Base-by-base conservation (phyloP, 2,888 invertebrate genomes). In the Tachystola acroxantha region DNA sequence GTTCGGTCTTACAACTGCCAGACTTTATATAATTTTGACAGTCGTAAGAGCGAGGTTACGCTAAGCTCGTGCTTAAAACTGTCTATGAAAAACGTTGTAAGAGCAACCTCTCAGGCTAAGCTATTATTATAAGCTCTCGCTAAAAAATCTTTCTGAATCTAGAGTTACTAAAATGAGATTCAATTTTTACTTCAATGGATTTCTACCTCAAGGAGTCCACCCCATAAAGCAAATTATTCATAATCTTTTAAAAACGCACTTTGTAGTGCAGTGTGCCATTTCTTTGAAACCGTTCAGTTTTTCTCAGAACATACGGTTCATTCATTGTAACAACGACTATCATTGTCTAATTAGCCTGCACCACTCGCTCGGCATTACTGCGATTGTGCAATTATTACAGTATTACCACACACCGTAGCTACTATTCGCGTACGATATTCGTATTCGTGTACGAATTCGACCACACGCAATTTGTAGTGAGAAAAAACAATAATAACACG, bases 321-420 rank as follows among this genome's bases (percentile, higher is more conserved):
- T 27, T 29, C 10, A 14, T 32, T 33, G 27, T 13, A 12, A 11
- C 13, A 7, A 22, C 16, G 19, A 32, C 31, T 39, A 43, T 36
- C 40, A 39, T 42, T 44, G 37, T 48, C 43, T 46, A 47, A 47
- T 50, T 43, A 40, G 32, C 33, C 40, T 34, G 43, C 34, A 35
- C 40, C 27, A 37, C 33, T 11, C 16, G 16, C 40, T 45, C 48
- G 50, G 51, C 49, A 48, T 62, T 63, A 66, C 48, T 43, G 48
- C 44, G 47, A 62, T 73, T 71, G 65, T 63, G 69, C 58, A 69
- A 70, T 57, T 53, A 61, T 64, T 50, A 53, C 50, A 50, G 45
- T 48, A 56, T 60, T 61, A 61, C 65, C 50, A 57, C 58, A 61
- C 37, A 39, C 19, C 14, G 36, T 43, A 45, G 46, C 48, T 45